Base-by-base conservation (phyloP, 2,113 vertebrate genomes). In the Saiga tatarica region DNA sequence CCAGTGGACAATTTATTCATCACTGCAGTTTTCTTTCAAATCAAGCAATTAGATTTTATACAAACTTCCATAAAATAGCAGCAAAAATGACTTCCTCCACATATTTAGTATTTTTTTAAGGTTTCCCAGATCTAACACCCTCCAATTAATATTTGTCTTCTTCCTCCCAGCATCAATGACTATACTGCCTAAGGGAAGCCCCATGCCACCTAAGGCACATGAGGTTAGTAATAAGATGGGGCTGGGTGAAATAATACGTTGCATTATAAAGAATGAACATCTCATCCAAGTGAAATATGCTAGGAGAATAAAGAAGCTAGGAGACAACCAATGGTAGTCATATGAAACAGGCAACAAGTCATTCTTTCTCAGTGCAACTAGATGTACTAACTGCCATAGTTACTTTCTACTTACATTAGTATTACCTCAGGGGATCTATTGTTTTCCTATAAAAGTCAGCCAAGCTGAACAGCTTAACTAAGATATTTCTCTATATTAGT, bases 1-100 rank as follows among this genome's bases (percentile, higher is more conserved):
- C 96, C 96, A 96, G 97, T 98, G 99, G 98, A 98, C 89, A 98
- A 97, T 97, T 94, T 97, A 97, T 97, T 98, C 96, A 98, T 96
- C 87, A 97, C 92, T 98, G 6, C 78, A 92, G 21, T 93, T 94
- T 98, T 97, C 97, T 97, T 98, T 97, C 85, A 97, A 96, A 98
- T 98, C 96, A 94, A 90, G 97, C 98, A 98, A 99, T 99, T 99
- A 98, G 95, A 98, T 83, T 94, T 96, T 89, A 98, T 99, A 99
- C 98, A 91, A 98, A 98, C 97, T 98, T 86, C 98, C 98, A 87
- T 98, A 45, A 98, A 95, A 96, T 94, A 93, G 83, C 98, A 98
- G 92, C 86, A 90, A 97, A 99, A 98, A 96, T 91, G 55, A 97
- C 83, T 97, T 97, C 84, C 91, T 98, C 92, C 84, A 89, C 45